Evolutionary conservation across 2,888 invertebrate species (phyloP).

Genomic region (Phortica okadai): DNA sequence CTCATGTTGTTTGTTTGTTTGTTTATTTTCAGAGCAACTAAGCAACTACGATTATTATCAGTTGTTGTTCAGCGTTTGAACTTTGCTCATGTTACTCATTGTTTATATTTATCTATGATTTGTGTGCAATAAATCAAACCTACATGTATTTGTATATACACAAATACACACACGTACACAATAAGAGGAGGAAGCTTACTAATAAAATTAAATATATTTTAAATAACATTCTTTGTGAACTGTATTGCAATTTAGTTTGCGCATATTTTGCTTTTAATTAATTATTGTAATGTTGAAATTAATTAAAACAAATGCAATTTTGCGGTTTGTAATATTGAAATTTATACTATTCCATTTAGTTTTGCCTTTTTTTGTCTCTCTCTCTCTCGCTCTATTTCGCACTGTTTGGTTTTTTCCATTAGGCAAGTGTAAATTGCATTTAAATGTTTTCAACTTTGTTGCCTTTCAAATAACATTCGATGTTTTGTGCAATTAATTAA

Average conservation of each 20-base stretch:
- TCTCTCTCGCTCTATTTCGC: neutral
- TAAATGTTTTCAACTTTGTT: conserved; percentile 17
- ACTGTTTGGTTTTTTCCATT: neutral
- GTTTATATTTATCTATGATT: conserved; percentile 51
- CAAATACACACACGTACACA: conserved; percentile 40
- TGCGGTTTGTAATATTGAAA: conserved; percentile 52
- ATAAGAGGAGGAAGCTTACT: too few relatives aligned
- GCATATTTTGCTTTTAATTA: conserved; percentile 49
- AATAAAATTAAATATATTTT: neutral
- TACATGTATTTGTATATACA: conserved; percentile 24
- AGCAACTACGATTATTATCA: neutral
- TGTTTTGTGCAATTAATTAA: conserved; percentile 7
- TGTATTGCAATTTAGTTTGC: conserved; percentile 42
- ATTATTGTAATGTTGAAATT: conserved; percentile 60
- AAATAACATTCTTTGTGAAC: conserved; percentile 39
- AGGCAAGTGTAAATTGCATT: neutral
- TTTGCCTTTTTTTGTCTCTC: neutral
- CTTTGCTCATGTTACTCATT: neutral
- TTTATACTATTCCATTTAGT: conserved; percentile 23
- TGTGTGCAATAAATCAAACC: conserved; percentile 55
- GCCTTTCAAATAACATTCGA: neutral
- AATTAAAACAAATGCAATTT: conserved; percentile 56
- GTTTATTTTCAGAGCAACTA: neutral
- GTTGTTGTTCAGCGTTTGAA: neutral
- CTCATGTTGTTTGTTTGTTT: neutral